Evolutionary conservation across 2,888 invertebrate genomes (phyloP).

Genomic region (Andricus quercusramuli): DNA sequence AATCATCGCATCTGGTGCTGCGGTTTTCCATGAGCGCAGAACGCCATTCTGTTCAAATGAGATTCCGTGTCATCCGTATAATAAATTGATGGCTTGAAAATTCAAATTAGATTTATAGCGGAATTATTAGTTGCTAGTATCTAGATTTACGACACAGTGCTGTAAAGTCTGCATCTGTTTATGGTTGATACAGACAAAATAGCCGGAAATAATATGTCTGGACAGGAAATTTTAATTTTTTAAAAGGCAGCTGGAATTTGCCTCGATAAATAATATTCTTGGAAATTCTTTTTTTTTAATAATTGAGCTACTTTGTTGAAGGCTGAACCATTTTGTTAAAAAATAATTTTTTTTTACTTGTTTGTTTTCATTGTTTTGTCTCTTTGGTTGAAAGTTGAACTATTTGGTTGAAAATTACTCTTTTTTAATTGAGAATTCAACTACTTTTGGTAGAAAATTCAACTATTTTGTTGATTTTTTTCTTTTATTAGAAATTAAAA

Average conservation of each 20-base stretch:
- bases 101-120: constrained; percentile 69
- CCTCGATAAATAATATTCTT: background rate
- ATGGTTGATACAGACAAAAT: background rate
- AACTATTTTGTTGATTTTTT: too few species aligned
- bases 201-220: background rate
- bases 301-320: too few species aligned
- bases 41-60: constrained; percentile 61
- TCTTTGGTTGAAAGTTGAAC: too few species aligned
- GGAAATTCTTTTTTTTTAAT: too few species aligned
- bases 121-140: constrained; percentile 52
- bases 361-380: too few species aligned
- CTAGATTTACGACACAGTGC: background rate
- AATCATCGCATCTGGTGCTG: constrained; percentile 73
- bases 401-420: too few species aligned
- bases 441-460: too few species aligned
- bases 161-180: background rate
- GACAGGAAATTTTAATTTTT: background rate
- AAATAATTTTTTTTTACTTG: too few species aligned
- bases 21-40: constrained; percentile 60
- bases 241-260: background rate
- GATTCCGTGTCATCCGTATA: constrained; percentile 65
- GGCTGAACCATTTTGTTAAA: too few species aligned
- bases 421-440: too few species aligned
- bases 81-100: constrained; percentile 70
- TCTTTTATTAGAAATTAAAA: too few species aligned